Percentiles rank a stretch among this genome's conserved stretches.
phyloP scores from a whole-genome alignment of 2,113 vertebrate species.

The Hippocampus zosterae region DNA sequence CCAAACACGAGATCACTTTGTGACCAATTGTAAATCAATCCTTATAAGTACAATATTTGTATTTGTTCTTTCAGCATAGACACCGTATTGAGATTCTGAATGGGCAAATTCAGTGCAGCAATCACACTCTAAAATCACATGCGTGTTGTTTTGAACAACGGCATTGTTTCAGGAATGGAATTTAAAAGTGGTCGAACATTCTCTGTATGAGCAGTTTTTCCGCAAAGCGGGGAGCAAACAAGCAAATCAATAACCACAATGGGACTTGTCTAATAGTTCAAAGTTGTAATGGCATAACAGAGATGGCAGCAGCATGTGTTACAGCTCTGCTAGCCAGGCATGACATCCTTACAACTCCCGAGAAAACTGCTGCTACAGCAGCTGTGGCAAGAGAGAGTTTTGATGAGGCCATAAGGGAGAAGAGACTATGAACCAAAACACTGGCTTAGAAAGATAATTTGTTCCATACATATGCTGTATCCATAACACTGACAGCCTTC shows the following conservation, averaged over 20 bases:
- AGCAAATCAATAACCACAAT: slow-evolving; percentile 68
- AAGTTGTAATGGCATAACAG: slow-evolving; percentile 54
- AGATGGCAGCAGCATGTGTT: slow-evolving; percentile 53
- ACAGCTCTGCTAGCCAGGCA: slow-evolving; percentile 36
- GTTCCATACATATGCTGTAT: neutral
- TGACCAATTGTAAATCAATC: too few species aligned
- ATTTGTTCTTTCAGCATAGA: neutral
- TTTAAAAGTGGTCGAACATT: slow-evolving; percentile 24
- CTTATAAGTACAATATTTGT: too few species aligned
- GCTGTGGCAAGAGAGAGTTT: slow-evolving; percentile 24
- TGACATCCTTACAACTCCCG: slow-evolving; percentile 37
- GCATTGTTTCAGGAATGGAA: slow-evolving; percentile 30
- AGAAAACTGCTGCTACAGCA: slow-evolving; percentile 7
- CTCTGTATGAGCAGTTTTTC: slow-evolving; percentile 34
- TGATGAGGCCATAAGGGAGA: slow-evolving; percentile 53
- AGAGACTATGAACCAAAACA: slow-evolving; percentile 25
- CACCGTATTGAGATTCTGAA: slow-evolving; percentile 1
- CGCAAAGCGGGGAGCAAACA: slow-evolving; percentile 54
- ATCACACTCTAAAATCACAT: neutral
- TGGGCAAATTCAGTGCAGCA: slow-evolving; percentile 17
- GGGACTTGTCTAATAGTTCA: slow-evolving; percentile 51
- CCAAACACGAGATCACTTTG: too few species aligned
- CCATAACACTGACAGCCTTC: slow-evolving; percentile 1
- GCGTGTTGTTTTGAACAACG: slow-evolving; percentile 22
- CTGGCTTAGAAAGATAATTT: neutral